A percentile compares a stretch with the other conserved stretches of the same genome.
These are phyloP conservation scores for Dromius quadrimaculatus DNA, from an alignment of 2,888 invertebrate species.

Conservation along the genomic window DNA sequence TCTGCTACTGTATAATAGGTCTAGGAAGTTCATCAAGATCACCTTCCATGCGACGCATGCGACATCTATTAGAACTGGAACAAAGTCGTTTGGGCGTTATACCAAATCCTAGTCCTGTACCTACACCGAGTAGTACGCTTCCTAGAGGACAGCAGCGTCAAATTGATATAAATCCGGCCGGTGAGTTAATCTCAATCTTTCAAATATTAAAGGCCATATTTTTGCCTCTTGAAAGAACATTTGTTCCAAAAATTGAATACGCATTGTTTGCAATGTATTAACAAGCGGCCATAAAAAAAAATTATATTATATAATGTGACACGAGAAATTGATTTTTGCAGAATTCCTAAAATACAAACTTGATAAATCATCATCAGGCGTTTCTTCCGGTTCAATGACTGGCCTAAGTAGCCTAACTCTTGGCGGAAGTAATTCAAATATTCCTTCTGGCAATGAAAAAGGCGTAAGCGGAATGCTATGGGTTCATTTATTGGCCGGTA, in stretches of 20 bases:
- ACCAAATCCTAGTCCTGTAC: constrained; percentile 79
- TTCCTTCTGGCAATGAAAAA: constrained; percentile 65
- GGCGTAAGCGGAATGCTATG: constrained; percentile 88
- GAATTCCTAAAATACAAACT: constrained; percentile 93
- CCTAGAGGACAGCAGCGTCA: constrained; percentile 78
- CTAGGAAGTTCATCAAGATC: constrained; percentile 68
- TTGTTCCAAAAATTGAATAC: no score
- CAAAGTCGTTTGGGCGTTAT: constrained; percentile 67
- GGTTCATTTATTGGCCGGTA: constrained; percentile 90
- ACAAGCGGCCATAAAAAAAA: no score
- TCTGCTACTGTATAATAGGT: no score
- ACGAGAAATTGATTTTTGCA: constrained; percentile 65
- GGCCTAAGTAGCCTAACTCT: constrained; percentile 67
- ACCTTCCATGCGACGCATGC: constrained; percentile 83
- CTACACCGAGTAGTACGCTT: constrained; percentile 83
- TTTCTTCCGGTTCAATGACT: constrained; percentile 62
- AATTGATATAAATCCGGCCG: constrained; percentile 91
- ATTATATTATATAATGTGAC: not conserved
- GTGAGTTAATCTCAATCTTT: no score
- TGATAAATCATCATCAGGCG: constrained; percentile 73
- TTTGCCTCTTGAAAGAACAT: no score
- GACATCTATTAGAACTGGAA: constrained; percentile 83
- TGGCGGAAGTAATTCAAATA: constrained; percentile 46
- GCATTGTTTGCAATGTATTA: no score
- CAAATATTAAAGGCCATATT: no score